Conservation (phyloP, 2,888 invertebrate genomes). For the Pediacus dermestoides region DNA sequence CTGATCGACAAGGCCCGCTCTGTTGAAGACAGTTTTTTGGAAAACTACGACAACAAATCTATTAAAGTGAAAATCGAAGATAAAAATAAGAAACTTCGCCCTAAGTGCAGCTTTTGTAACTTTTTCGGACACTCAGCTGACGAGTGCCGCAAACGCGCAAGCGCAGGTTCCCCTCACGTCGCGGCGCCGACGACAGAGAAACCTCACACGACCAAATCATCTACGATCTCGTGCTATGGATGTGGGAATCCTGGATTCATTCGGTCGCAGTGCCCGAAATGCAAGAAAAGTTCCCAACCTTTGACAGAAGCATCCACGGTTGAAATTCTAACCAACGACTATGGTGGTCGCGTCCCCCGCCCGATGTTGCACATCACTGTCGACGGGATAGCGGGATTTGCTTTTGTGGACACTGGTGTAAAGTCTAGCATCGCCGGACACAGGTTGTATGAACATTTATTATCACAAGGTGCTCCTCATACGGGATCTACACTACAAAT, state of each 20-base stretch:
- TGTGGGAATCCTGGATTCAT: constrained; percentile 1
- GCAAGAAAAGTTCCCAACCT: neutral
- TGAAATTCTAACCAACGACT: neutral
- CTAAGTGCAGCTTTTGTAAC: too few relatives aligned
- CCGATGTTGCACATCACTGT: neutral
- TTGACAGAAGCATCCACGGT: neutral
- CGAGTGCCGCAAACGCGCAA: too few relatives aligned
- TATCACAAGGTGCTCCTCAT: neutral
- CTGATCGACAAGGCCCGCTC: too few relatives aligned
- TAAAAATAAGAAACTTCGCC: too few relatives aligned
- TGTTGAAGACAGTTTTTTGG: too few relatives aligned
- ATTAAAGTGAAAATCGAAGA: too few relatives aligned
- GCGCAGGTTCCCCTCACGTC: too few relatives aligned
- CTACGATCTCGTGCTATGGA: constrained; percentile 2
- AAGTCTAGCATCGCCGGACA: constrained; percentile 1
- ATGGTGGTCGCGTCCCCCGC: neutral
- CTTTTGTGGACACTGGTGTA: neutral
- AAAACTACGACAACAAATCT: too few relatives aligned
- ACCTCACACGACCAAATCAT: neutral
- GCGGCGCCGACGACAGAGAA: too few relatives aligned
- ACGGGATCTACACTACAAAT: neutral
- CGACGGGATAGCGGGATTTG: neutral
- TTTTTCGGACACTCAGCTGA: too few relatives aligned
- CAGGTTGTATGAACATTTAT: constrained; percentile 1
- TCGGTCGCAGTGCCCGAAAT: constrained; percentile 1